Conservation (phyloP, 2,888 invertebrate genomes). For the Macrophya alboannulata region DNA sequence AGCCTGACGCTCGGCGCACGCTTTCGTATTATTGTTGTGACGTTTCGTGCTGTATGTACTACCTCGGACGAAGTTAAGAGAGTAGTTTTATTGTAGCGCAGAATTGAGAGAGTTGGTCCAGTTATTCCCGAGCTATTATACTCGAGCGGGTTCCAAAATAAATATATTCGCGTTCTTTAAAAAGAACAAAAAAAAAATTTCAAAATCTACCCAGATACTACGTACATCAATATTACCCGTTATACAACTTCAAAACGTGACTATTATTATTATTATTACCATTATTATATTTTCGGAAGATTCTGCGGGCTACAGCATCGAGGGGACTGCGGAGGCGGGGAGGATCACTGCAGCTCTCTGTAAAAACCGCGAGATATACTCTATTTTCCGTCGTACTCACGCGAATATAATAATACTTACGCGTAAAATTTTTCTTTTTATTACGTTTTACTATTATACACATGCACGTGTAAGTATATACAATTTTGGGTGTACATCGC, state of each 20-base stretch:
- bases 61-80: background rate
- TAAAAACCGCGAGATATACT: background rate
- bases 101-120: background rate
- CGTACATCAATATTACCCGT: background rate
- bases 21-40: constrained; percentile 52
- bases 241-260: background rate
- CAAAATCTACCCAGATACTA: background rate
- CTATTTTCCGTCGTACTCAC: background rate
- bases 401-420: background rate
- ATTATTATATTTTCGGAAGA: background rate
- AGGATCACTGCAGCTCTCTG: background rate
- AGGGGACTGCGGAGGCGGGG: background rate
- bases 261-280: background rate
- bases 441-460: background rate
- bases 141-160: background rate
- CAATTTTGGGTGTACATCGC: background rate
- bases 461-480: background rate
- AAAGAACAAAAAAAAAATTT: no score
- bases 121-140: background rate
- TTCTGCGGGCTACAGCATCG: background rate
- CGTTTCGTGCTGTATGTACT: constrained; percentile 34
- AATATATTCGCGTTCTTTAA: no score
- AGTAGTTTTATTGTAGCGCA: background rate
- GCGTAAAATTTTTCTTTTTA: background rate
- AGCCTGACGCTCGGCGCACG: constrained; percentile 33